These are phyloP conservation scores for Poicephalus meyeri DNA, from an alignment of 2,113 vertebrate species.

Conservation along the genomic window DNA sequence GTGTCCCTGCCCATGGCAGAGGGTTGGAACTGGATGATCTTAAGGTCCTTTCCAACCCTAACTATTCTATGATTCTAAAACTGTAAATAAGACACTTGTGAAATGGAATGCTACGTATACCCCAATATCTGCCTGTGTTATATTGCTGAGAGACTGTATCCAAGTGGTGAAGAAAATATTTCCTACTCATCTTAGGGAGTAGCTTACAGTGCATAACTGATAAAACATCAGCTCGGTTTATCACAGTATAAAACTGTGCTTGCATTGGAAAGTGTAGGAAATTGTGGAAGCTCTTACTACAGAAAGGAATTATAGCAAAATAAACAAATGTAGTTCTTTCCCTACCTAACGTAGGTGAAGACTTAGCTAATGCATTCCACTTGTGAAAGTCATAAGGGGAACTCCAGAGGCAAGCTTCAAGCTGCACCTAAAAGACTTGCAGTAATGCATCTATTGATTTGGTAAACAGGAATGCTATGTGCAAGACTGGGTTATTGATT, in stretches of 20 bases:
- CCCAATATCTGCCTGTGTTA: fast-evolving
- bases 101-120: not conserved
- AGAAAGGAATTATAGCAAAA: constrained; percentile 42
- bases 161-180: not conserved
- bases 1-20: too few relatives aligned
- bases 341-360: constrained; percentile 31
- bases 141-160: not conserved
- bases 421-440: not conserved
- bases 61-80: not conserved
- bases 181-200: not conserved
- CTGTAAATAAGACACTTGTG: not conserved
- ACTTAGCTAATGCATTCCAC: constrained; percentile 71
- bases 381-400: constrained; percentile 60
- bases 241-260: not conserved
- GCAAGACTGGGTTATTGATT: not conserved
- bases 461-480: not conserved
- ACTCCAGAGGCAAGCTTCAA: constrained; percentile 42
- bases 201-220: not conserved
- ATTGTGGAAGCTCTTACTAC: not conserved
- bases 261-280: not conserved
- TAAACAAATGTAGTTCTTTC: constrained; percentile 28
- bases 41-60: too few relatives aligned
- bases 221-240: not conserved
- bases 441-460: not conserved
- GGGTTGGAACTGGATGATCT: too few relatives aligned